Base-by-base conservation (phyloP, 2,113 vertebrate species). In the Melanotaenia duboulayi region DNA sequence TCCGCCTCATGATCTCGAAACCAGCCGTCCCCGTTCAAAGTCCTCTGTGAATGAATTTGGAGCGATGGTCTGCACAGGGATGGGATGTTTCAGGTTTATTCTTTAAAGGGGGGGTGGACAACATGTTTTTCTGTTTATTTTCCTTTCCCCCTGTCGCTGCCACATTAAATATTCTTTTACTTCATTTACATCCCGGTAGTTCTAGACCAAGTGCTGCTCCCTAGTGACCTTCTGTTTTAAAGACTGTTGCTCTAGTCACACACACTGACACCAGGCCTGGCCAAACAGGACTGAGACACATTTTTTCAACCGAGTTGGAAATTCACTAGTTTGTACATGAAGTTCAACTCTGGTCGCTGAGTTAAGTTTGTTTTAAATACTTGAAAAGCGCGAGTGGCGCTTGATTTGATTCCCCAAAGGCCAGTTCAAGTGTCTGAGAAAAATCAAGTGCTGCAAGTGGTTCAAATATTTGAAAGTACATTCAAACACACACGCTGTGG, bases 351-450 rank as follows among this genome's bases (percentile, higher is more conserved):
- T 78, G 73, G 16, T 71, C 23, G 60, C 60, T 10, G 68, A 84
- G 44, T 44, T 35, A 35, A 20, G 35, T 75, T 71, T 71, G 65
- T 42, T 61, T 71, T 48, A 44, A 83, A 78, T 83, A 87, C 84
- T 88, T 81, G 85, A 89, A 85, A 81, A 77, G 66, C 49, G 32
- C 56, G 0, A 57, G 70, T 6, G 62, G 63, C 32, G 77, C 71
- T 83, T 76, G 75, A 81, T 85, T 85, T 67, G 65, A 87, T 66
- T 80, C 65, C 59, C 56, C 75, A 4, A 42, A 93, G 94, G 96
- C 96, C 95, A 95, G 79, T 92, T 92, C 89, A 91, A 94, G 93
- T 91, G 94, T 95, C 94, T 73, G 90, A 82, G 66, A 78, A 35
- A 10, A 83, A 71, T 83, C 63, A 66, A 82, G 65, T 46, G 24